A percentile compares a stretch with the other conserved stretches of the same genome.
phyloP scores from a whole-genome alignment of 1,140 invertebrate species.

The Bathynomus jamesi region DNA sequence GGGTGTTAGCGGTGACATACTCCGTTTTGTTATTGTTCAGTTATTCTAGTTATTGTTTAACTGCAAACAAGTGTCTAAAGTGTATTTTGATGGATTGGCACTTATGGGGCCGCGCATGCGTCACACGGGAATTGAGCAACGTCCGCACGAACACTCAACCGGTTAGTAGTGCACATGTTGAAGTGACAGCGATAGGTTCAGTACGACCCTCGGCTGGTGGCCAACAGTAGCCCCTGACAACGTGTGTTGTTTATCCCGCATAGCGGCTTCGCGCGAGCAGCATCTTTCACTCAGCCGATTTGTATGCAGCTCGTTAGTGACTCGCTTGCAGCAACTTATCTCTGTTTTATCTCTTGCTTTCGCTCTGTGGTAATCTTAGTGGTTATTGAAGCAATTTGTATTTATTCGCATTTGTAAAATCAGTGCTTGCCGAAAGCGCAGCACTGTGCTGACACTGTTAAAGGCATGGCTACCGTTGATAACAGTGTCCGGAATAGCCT shows the following conservation, averaged over 20 bases:
- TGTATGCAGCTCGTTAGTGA: background rate
- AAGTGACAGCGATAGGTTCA: background rate
- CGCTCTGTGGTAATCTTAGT: too few relatives aligned
- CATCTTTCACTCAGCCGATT: background rate
- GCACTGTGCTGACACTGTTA: too few relatives aligned
- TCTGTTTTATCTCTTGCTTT: too few relatives aligned
- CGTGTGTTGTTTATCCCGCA: background rate
- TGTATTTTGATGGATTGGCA: background rate
- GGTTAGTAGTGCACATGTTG: background rate
- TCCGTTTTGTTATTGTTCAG: background rate
- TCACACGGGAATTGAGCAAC: background rate
- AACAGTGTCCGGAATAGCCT: background rate
- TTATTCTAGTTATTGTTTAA: background rate
- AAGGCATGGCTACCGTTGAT: background rate
- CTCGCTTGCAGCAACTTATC: too few relatives aligned
- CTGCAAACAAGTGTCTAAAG: background rate
- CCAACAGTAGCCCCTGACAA: background rate
- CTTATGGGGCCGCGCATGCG: background rate
- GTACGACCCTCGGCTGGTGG: background rate
- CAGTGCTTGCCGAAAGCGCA: too few relatives aligned
- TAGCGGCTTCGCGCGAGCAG: background rate
- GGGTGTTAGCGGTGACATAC: background rate
- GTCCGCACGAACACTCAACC: background rate
- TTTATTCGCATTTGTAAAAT: too few relatives aligned
- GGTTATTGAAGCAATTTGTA: too few relatives aligned